These are phyloP conservation scores for Rafetus swinhoei DNA, from an alignment of 2,113 vertebrate genomes.

Conservation along the genomic window DNA sequence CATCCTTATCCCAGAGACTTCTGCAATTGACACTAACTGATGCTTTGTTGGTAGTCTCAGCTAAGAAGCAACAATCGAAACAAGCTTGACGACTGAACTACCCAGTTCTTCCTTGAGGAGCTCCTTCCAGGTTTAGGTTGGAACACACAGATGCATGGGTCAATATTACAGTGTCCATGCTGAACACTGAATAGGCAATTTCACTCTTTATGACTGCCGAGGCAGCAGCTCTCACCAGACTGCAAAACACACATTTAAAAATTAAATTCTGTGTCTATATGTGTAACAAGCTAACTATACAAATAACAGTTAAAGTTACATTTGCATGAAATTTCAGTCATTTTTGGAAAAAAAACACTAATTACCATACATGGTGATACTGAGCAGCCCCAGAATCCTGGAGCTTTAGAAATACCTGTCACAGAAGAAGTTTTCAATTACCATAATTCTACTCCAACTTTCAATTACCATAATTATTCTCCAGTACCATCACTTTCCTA, in stretches of 20 bases:
- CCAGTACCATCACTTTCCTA: neutral
- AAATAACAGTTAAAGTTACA: slow-evolving; percentile 15
- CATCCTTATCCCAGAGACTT: neutral
- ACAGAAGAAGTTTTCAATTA: slow-evolving; percentile 16
- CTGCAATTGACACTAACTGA: neutral
- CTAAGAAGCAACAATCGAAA: rapidly evolving
- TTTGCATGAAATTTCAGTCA: slow-evolving; percentile 67
- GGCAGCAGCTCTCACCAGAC: neutral
- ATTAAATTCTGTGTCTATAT: neutral
- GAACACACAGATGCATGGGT: neutral
- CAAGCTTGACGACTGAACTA: neutral
- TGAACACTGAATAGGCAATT: neutral
- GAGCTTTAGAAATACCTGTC: slow-evolving; percentile 20
- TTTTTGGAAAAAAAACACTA: slow-evolving; percentile 47
- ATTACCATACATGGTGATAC: slow-evolving; percentile 44
- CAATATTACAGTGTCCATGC: neutral
- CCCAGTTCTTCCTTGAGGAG: neutral
- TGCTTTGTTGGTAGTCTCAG: neutral
- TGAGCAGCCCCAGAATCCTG: neutral
- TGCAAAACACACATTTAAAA: neutral
- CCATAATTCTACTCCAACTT: slow-evolving; percentile 40
- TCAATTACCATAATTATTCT: slow-evolving; percentile 24
- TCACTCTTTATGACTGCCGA: neutral
- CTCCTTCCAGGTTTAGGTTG: neutral
- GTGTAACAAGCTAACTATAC: neutral